These are phyloP conservation scores for Diadegma fenestrale DNA, from an alignment of 2,888 invertebrate genomes.

Conservation along the genomic window DNA sequence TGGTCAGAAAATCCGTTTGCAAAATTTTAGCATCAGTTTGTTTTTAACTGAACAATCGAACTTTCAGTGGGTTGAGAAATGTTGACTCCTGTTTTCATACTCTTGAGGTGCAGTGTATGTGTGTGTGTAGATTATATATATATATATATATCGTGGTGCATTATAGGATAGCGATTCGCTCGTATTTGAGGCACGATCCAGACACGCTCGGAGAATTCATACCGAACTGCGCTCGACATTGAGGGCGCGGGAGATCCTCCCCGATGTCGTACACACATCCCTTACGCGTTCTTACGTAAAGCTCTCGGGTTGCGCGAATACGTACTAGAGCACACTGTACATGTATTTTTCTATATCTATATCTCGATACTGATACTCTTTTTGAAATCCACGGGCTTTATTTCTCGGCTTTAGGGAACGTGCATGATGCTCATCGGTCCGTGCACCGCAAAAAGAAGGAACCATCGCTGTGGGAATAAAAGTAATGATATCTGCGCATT, in stretches of 20 bases:
- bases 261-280: conserved; percentile 32
- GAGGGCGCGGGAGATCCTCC: conserved; percentile 17
- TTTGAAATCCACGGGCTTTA: conserved; percentile 41
- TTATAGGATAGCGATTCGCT: conserved; percentile 55
- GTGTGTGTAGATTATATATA: not conserved
- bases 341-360: not conserved
- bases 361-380: not conserved
- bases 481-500: not conserved
- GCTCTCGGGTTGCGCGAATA: conserved; percentile 37
- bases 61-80: no score
- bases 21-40: no score
- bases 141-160: conserved; percentile 28
- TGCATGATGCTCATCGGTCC: conserved; percentile 24
- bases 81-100: not conserved
- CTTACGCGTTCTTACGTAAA: conserved; percentile 51
- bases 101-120: not conserved
- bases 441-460: not conserved
- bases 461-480: not conserved
- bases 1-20: no score
- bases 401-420: conserved; percentile 29
- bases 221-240: conserved; percentile 53
- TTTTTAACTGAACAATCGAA: no score
- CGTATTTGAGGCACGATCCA: conserved; percentile 77
- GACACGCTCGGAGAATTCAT: conserved; percentile 75
- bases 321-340: conserved; percentile 9